Evolutionary conservation across 2,113 vertebrate genomes (phyloP).

Genomic region (Lipophrys pholis): DNA sequence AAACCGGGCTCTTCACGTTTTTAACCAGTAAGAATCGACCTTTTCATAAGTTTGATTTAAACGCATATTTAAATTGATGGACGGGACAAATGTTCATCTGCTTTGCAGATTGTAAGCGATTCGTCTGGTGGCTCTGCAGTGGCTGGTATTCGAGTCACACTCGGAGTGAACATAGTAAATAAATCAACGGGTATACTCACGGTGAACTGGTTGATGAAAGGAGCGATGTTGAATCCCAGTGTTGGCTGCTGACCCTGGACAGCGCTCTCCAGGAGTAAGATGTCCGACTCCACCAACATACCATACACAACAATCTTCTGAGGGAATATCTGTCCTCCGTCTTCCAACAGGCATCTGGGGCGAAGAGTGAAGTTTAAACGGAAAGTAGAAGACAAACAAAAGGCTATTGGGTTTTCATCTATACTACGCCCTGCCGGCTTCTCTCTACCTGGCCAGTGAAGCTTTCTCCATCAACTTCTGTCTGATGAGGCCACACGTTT

Average conservation of each 20-base stretch:
- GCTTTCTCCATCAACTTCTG: slow-evolving; percentile 98
- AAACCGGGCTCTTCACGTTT: too few relatives aligned
- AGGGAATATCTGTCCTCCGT: slow-evolving; percentile 94
- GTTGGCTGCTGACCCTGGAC: slow-evolving; percentile 94
- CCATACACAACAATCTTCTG: slow-evolving; percentile 91
- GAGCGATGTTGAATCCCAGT: slow-evolving; percentile 93
- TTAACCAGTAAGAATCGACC: too few relatives aligned
- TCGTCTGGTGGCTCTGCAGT: too few relatives aligned
- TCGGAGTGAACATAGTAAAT: too few relatives aligned
- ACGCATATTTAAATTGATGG: too few relatives aligned
- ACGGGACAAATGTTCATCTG: too few relatives aligned
- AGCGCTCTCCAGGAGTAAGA: slow-evolving; percentile 90
- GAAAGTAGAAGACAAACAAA: neutral
- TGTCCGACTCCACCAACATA: slow-evolving; percentile 91
- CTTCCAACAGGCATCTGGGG: slow-evolving; percentile 91
- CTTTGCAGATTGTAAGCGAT: too few relatives aligned
- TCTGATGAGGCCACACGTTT: slow-evolving; percentile 93
- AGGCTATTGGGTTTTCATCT: neutral
- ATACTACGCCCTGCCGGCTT: too few relatives aligned
- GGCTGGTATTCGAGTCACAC: too few relatives aligned
- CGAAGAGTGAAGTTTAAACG: neutral
- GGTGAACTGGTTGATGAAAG: slow-evolving; percentile 98
- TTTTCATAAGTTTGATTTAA: too few relatives aligned
- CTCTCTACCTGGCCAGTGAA: slow-evolving; percentile 94
- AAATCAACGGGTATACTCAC: slow-evolving; percentile 72